Evolutionary conservation across 2,888 invertebrate species (phyloP).

Genomic region (Epinotia demarniana): DNA sequence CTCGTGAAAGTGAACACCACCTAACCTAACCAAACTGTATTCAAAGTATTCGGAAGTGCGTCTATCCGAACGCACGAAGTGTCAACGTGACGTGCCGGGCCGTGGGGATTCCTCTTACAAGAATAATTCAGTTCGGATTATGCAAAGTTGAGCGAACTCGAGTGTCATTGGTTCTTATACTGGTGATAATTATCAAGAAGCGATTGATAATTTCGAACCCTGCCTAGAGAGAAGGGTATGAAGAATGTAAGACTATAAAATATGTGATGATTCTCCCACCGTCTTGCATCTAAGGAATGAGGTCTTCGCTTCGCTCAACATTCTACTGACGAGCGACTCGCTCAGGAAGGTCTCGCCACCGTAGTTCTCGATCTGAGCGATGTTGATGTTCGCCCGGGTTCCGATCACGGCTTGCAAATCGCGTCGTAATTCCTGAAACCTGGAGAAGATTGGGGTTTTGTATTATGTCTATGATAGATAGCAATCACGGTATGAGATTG

Average conservation of each 20-base stretch:
- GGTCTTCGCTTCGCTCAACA: conserved; percentile 95
- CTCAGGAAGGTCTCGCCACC: conserved; percentile 99
- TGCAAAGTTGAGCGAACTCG: too few relatives aligned
- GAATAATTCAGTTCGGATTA: too few relatives aligned
- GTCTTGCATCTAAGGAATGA: conserved; percentile 95
- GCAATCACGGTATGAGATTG: not conserved
- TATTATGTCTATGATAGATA: not conserved
- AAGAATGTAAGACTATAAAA: not conserved
- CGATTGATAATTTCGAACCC: too few relatives aligned
- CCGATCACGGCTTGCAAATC: conserved; percentile 98
- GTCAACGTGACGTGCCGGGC: too few relatives aligned
- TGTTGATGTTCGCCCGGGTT: conserved; percentile 95
- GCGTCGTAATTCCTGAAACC: conserved; percentile 95
- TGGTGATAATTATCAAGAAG: too few relatives aligned
- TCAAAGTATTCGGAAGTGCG: too few relatives aligned
- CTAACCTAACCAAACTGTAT: too few relatives aligned
- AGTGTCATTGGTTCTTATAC: too few relatives aligned
- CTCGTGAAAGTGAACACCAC: too few relatives aligned
- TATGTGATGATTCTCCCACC: conserved; percentile 70
- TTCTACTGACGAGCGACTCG: conserved; percentile 95
- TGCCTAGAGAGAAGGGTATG: too few relatives aligned
- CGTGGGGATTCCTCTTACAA: too few relatives aligned
- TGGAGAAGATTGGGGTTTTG: conserved; percentile 55
- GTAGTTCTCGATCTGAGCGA: conserved; percentile 97
- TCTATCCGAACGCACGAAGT: too few relatives aligned